These are phyloP conservation scores for Ophion obscuratus DNA, from an alignment of 2,888 invertebrate genomes.

Conservation along the genomic window DNA sequence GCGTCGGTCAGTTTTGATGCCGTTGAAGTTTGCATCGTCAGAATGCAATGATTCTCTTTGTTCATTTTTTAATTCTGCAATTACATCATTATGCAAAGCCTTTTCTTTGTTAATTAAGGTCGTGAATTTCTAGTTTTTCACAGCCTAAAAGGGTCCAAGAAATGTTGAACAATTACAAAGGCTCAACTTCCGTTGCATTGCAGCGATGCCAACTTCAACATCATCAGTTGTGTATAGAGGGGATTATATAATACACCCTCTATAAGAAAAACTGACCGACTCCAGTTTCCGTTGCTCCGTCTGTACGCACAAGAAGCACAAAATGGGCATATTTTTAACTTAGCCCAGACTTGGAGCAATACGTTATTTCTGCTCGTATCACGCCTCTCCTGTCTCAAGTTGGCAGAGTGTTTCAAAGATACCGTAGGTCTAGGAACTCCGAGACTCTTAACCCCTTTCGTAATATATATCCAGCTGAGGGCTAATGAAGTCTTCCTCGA, in stretches of 20 bases:
- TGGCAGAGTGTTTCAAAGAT: slow-evolving; percentile 46
- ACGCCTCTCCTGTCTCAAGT: slow-evolving; percentile 25
- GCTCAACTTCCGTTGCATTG: too few relatives aligned
- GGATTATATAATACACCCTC: not conserved
- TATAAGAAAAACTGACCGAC: not conserved
- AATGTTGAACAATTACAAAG: too few relatives aligned
- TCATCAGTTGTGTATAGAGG: too few relatives aligned
- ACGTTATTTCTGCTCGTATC: slow-evolving; percentile 43
- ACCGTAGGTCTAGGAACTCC: slow-evolving; percentile 35
- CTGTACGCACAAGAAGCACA: not conserved
- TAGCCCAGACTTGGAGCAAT: slow-evolving; percentile 6
- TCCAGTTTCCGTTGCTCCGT: not conserved
- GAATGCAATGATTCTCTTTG: too few relatives aligned
- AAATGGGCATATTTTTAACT: not conserved
- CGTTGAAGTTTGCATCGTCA: too few relatives aligned
- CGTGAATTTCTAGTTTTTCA: too few relatives aligned
- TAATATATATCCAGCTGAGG: slow-evolving; percentile 56
- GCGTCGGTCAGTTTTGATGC: too few relatives aligned
- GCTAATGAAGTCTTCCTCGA: slow-evolving; percentile 63
- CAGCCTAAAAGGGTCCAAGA: too few relatives aligned
- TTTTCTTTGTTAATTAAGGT: too few relatives aligned
- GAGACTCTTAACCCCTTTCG: slow-evolving; percentile 27
- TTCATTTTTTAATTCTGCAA: too few relatives aligned
- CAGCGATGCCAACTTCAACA: too few relatives aligned
- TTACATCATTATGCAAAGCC: too few relatives aligned